phyloP scores from a whole-genome alignment of 2,113 vertebrate species.

The Cathartes aura region DNA sequence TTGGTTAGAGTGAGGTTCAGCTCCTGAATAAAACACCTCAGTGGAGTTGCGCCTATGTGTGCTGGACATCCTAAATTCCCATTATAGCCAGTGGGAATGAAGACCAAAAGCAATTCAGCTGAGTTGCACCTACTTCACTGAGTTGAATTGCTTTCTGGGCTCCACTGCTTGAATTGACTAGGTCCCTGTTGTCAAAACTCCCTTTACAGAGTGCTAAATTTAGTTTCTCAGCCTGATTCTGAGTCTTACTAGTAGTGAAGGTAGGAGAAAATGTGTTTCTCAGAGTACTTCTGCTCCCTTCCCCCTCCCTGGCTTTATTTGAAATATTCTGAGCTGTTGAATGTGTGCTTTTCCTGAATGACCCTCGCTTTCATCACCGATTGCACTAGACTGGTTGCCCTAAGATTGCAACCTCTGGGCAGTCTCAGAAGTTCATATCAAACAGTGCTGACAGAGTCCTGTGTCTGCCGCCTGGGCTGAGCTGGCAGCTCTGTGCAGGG shows the following conservation, averaged over 20 bases:
- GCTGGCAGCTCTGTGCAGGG: not conserved
- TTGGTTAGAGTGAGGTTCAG: not conserved
- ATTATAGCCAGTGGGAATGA: not conserved
- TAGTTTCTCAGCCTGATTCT: not conserved
- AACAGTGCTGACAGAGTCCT: not conserved
- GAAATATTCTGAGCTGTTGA: not conserved
- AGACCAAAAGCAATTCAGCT: not conserved
- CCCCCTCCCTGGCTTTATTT: not conserved
- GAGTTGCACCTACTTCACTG: not conserved
- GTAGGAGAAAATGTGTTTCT: not conserved
- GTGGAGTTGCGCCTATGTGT: not conserved
- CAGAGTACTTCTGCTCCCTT: not conserved
- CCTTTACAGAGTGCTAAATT: not conserved
- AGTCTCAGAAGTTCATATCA: not conserved
- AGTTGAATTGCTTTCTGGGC: not conserved
- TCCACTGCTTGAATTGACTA: not conserved
- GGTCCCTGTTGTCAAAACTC: not conserved
- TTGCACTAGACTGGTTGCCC: not conserved
- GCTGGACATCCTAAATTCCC: not conserved
- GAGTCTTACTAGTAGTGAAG: not conserved
- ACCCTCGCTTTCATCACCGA: accelerated
- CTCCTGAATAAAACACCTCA: not conserved
- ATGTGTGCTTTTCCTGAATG: not conserved
- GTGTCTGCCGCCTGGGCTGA: not conserved
- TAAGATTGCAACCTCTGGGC: not conserved